A percentile compares a stretch with the other conserved stretches of the same genome.
Evolutionary conservation across 2,797 vertebrate genomes (phyloP).

Genomic region (Squalus acanthias): DNA sequence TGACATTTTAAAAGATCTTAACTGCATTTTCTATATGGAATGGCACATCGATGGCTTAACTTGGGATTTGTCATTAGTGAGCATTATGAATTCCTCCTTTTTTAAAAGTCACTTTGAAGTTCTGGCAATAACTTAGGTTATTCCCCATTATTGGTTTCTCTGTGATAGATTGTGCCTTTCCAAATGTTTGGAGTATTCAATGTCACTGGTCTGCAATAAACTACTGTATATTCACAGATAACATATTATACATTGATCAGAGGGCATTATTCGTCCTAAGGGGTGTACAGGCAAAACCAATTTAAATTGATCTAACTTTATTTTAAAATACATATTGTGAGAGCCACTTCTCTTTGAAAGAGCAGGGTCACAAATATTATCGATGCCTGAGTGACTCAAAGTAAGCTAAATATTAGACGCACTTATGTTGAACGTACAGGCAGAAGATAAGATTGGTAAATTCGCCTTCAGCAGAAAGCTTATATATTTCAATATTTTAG

Average conservation of each 20-base stretch:
- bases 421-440: background rate
- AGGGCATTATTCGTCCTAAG: background rate
- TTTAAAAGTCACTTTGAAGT: background rate
- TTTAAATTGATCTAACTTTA: constrained; percentile 6
- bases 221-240: background rate
- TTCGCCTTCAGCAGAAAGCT: too few species aligned
- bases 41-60: background rate
- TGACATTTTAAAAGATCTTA: background rate
- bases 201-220: background rate
- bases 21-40: background rate
- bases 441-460: background rate
- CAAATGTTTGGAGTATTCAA: background rate
- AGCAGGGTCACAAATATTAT: background rate
- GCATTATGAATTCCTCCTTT: background rate
- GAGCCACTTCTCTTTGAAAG: background rate
- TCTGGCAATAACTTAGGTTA: background rate
- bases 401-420: background rate
- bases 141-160: background rate
- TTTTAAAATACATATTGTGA: background rate
- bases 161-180: constrained; percentile 16
- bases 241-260: constrained; percentile 27
- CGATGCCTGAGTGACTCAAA: background rate
- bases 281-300: constrained; percentile 11
- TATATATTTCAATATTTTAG: background rate
- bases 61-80: constrained; percentile 3